phyloP scores from a whole-genome alignment of 2,888 invertebrate species.

The Pyrocoelia pectoralis region DNA sequence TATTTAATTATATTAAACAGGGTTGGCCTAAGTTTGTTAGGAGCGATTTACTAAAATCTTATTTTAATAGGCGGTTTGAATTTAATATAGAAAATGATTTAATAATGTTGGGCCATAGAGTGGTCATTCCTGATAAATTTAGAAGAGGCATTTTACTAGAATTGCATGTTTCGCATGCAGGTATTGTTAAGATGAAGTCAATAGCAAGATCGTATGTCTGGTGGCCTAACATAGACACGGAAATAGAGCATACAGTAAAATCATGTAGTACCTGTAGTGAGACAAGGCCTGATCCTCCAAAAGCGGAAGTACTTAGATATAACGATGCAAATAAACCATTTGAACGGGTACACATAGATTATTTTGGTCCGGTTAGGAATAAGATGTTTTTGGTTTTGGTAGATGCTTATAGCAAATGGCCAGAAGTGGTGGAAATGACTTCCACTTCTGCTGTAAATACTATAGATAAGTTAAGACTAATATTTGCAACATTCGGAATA shows the following conservation, averaged over 20 bases:
- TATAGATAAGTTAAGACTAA: slow-evolving; percentile 27
- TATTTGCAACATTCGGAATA: slow-evolving; percentile 34
- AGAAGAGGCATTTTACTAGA: not conserved
- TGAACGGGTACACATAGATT: slow-evolving; percentile 48
- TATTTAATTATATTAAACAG: not conserved
- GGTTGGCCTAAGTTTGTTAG: not conserved
- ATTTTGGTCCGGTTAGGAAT: slow-evolving; percentile 43
- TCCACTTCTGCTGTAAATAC: slow-evolving; percentile 30
- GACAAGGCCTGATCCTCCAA: slow-evolving; percentile 33
- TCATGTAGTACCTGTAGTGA: slow-evolving; percentile 37
- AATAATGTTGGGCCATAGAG: not conserved
- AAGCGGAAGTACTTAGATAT: slow-evolving; percentile 39
- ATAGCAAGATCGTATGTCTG: slow-evolving; percentile 39
- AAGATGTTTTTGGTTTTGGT: slow-evolving; percentile 34
- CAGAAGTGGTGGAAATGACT: slow-evolving; percentile 38
- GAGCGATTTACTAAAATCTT: not conserved
- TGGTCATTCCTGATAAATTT: not conserved
- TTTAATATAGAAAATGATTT: not conserved
- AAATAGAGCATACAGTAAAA: slow-evolving; percentile 41
- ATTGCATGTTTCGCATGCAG: not conserved
- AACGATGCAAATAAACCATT: slow-evolving; percentile 41
- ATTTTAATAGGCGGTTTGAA: not conserved
- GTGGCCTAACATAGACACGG: slow-evolving; percentile 44
- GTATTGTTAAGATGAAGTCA: slow-evolving; percentile 40
- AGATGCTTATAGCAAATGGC: slow-evolving; percentile 42